Percentiles rank a stretch among this genome's conserved stretches.
Conservation (phyloP, 2,888 invertebrate genomes). For the Cybosia mesomella region DNA sequence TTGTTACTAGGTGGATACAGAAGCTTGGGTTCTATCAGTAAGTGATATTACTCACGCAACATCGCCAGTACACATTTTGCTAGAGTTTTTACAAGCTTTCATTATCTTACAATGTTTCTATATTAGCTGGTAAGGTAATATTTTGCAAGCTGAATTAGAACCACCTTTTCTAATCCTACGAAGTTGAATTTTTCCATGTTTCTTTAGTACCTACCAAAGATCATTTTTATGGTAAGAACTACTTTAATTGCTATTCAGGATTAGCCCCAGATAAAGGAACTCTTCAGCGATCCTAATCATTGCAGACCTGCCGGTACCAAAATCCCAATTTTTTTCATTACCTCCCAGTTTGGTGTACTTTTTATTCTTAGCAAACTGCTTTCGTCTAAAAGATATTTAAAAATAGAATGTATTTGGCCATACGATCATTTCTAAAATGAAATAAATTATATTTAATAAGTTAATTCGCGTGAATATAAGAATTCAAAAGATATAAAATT, state of each 20-base stretch:
- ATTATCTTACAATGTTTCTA: neutral
- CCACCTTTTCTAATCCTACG: neutral
- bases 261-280: neutral
- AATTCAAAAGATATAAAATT: too few relatives aligned
- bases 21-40: neutral
- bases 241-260: neutral
- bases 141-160: neutral
- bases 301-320: neutral
- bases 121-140: neutral
- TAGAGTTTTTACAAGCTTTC: neutral
- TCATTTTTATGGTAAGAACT: neutral
- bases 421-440: too few relatives aligned
- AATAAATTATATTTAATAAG: too few relatives aligned
- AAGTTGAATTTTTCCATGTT: neutral
- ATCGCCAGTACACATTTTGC: neutral
- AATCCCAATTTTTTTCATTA: too few relatives aligned
- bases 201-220: too few relatives aligned
- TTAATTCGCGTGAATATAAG: too few relatives aligned
- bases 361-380: neutral
- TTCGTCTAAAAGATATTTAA: neutral
- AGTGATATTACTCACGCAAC: slow-evolving; percentile 2
- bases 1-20: neutral
- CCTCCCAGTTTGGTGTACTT: too few relatives aligned
- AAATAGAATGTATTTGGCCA: neutral
- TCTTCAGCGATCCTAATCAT: neutral